Conservation (phyloP, 2,113 vertebrate species). For the Alectura lathami region DNA sequence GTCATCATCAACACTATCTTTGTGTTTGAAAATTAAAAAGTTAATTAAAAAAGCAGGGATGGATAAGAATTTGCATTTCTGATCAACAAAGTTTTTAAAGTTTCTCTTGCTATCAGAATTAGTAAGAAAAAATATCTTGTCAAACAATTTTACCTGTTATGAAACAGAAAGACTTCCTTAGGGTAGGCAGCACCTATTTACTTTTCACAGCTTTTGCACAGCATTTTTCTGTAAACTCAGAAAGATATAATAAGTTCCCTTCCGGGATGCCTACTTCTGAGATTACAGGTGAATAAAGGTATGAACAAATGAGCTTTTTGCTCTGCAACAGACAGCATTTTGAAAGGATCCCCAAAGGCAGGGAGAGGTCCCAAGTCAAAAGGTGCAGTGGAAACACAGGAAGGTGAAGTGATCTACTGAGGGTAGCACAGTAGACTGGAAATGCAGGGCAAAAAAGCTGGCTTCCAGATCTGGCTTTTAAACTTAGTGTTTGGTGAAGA, state of each 20-base stretch:
- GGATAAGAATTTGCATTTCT: conserved; percentile 74
- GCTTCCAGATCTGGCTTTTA: background rate
- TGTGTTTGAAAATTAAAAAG: conserved; percentile 75
- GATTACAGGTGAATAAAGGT: conserved; percentile 25
- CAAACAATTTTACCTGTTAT: conserved; percentile 1
- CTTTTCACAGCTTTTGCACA: background rate
- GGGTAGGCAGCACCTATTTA: background rate
- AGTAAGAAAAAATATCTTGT: background rate
- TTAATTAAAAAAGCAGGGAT: conserved; percentile 72
- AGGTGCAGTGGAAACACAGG: background rate
- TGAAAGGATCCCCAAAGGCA: background rate
- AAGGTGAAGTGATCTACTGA: background rate
- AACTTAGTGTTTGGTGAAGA: background rate
- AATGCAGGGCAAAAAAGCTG: background rate
- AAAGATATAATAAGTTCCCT: background rate
- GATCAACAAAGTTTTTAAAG: conserved; percentile 71
- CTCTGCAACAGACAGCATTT: background rate
- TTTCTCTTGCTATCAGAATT: conserved; percentile 25
- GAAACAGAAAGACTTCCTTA: background rate
- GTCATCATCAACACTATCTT: conserved; percentile 74
- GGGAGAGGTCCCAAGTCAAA: background rate
- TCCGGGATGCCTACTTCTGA: background rate
- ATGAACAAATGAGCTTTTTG: background rate
- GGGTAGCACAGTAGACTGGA: background rate
- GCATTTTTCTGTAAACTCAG: background rate